phyloP scores from a whole-genome alignment of 1,140 invertebrate species.

The Drosophila miranda region DNA sequence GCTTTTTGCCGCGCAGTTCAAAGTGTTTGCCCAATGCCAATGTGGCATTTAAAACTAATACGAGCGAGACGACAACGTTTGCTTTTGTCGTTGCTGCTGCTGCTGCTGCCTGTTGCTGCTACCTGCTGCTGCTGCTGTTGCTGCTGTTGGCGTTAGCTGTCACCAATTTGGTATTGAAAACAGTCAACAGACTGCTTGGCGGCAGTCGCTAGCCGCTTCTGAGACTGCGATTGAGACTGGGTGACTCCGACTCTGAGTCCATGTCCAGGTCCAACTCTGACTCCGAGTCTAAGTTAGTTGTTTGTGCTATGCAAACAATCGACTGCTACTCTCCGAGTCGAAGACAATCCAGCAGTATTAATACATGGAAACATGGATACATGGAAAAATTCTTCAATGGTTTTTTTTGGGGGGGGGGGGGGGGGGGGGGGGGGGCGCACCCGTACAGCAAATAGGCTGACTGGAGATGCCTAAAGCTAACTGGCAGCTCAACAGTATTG shows the following conservation, averaged over 20 bases:
- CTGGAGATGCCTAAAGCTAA: slow-evolving; percentile 13
- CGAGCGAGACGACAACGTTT: slow-evolving; percentile 57
- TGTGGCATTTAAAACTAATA: slow-evolving; percentile 78
- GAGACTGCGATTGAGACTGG: not conserved
- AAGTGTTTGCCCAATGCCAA: slow-evolving; percentile 72
- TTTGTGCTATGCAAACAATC: slow-evolving; percentile 64
- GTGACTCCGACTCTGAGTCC: slow-evolving; percentile 1
- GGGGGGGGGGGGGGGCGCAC: slow-evolving; percentile 14
- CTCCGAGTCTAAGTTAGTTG: slow-evolving; percentile 45
- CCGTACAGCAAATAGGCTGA: slow-evolving; percentile 36
- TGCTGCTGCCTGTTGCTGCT: slow-evolving; percentile 45
- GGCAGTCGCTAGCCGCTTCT: slow-evolving; percentile 29
- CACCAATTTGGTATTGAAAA: slow-evolving; percentile 76
- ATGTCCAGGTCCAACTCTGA: slow-evolving; percentile 4
- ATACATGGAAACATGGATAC: too few relatives aligned
- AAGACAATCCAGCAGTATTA: slow-evolving; percentile 35
- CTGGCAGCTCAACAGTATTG: slow-evolving; percentile 30
- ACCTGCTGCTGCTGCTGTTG: slow-evolving; percentile 31
- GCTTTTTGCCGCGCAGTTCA: slow-evolving; percentile 16
- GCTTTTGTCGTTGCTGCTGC: slow-evolving; percentile 31
- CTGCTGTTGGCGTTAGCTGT: slow-evolving; percentile 48
- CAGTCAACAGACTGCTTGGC: slow-evolving; percentile 42
- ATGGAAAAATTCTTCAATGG: slow-evolving; percentile 53
- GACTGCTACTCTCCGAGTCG: slow-evolving; percentile 4
- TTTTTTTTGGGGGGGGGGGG: slow-evolving; percentile 18